A percentile compares a stretch with the other conserved stretches of the same genome.
phyloP scores from a whole-genome alignment of 1,140 invertebrate genomes.

The Camponotus floridanus region DNA sequence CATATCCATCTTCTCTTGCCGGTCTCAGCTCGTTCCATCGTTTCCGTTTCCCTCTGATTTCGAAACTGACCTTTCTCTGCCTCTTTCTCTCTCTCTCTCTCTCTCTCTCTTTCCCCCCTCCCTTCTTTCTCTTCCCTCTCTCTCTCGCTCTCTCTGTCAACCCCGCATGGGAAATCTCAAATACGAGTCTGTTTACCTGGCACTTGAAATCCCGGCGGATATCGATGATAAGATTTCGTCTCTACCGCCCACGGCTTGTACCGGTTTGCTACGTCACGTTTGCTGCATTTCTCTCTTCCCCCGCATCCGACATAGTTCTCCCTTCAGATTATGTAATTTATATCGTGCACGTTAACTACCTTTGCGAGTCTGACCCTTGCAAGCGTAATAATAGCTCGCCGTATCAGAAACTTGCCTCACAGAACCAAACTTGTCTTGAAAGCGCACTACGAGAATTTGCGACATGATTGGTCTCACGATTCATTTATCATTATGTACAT shows the following conservation, averaged over 20 bases:
- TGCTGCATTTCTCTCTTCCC: background rate
- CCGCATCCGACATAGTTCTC: conserved; percentile 2
- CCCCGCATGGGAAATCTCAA: conserved; percentile 80
- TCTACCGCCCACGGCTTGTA: conserved; percentile 21
- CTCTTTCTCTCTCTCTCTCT: background rate
- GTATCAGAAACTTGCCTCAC: conserved; percentile 32
- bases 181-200: conserved; percentile 80
- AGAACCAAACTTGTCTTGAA: background rate
- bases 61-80: background rate
- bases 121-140: background rate
- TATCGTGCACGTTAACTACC: conserved; percentile 59
- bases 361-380: conserved; percentile 40
- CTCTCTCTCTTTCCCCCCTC: background rate
- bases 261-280: conserved; percentile 6
- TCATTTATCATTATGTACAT: conserved; percentile 3
- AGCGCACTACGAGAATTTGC: conserved; percentile 7
- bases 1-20: background rate
- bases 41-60: conserved; percentile 26
- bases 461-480: conserved; percentile 27
- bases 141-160: conserved; percentile 62
- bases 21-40: conserved; percentile 16
- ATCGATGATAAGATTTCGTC: conserved; percentile 79
- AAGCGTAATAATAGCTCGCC: conserved; percentile 49
- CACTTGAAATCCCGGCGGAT: conserved; percentile 76
- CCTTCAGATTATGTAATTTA: conserved; percentile 52